phyloP scores from a whole-genome alignment of 2,888 invertebrate species.

The Synanthedon andrenaeformis region DNA sequence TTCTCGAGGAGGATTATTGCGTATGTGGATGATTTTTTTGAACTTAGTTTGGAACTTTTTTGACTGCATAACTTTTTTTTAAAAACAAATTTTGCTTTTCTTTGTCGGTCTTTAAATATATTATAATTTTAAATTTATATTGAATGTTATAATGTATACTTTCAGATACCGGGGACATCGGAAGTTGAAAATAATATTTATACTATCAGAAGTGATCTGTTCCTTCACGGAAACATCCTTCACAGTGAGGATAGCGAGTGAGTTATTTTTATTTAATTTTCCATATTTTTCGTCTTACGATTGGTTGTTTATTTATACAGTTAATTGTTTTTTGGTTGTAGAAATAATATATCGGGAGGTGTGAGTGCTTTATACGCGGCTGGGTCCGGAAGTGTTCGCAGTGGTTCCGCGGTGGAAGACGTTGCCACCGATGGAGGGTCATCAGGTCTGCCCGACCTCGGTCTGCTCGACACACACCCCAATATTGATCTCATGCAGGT shows the following conservation, averaged over 20 bases:
- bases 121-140: not conserved
- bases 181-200: slow-evolving; percentile 48
- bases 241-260: slow-evolving; percentile 60
- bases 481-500: slow-evolving; percentile 62
- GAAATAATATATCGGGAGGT: slow-evolving; percentile 1
- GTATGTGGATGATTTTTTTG: slow-evolving; percentile 10
- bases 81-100: too few species aligned
- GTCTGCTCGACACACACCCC: slow-evolving; percentile 46
- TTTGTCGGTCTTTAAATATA: not conserved
- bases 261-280: slow-evolving; percentile 17
- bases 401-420: not conserved
- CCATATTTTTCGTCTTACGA: not conserved
- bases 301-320: too few species aligned
- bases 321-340: not conserved
- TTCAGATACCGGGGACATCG: slow-evolving; percentile 22
- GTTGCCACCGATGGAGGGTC: slow-evolving; percentile 1
- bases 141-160: not conserved
- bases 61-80: too few species aligned
- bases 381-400: slow-evolving; percentile 3
- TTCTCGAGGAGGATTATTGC: slow-evolving; percentile 33
- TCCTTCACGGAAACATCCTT: slow-evolving; percentile 52
- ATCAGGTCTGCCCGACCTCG: slow-evolving; percentile 26
- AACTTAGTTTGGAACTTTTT: not conserved
- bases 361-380: too few species aligned
- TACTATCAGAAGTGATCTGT: slow-evolving; percentile 55